A percentile compares a stretch with the other conserved stretches of the same genome.
phyloP scores from a whole-genome alignment of 2,888 invertebrate genomes.

The Epistrophe grossulariae region DNA sequence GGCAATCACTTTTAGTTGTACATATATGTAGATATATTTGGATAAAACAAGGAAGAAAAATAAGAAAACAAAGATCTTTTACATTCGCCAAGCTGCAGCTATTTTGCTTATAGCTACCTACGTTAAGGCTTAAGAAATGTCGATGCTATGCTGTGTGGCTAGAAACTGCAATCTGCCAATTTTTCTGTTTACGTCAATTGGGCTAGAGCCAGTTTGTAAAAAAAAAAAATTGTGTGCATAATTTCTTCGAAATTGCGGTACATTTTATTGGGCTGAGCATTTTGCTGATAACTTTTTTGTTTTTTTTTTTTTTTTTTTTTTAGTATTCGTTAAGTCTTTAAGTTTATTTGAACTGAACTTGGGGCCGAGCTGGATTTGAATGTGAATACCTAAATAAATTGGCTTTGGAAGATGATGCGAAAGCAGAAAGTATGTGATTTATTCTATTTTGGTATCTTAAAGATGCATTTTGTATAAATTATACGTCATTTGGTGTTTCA shows the following conservation, averaged over 20 bases:
- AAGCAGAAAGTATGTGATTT: neutral
- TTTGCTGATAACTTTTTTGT: conserved; percentile 37
- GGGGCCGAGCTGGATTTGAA: no score
- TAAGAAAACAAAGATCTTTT: neutral
- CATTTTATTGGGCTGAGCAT: conserved; percentile 24
- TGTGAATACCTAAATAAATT: conserved; percentile 49
- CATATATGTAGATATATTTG: neutral
- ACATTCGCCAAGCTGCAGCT: neutral
- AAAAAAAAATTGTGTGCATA: conserved; percentile 1
- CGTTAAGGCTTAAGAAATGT: neutral
- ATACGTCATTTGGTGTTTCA: no score
- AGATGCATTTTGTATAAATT: no score
- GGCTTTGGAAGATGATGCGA: neutral
- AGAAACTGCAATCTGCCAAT: conserved; percentile 66
- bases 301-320: neutral
- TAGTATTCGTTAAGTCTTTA: neutral
- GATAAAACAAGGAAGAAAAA: neutral
- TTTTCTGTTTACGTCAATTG: conserved; percentile 75
- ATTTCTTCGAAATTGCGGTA: conserved; percentile 26
- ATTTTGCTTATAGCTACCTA: neutral
- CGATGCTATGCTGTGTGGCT: conserved; percentile 8
- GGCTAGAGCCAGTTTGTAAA: conserved; percentile 69
- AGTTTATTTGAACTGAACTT: neutral
- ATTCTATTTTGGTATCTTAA: no score
- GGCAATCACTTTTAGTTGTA: conserved; percentile 22